These are phyloP conservation scores for Clusia tigrina DNA, from an alignment of 2,888 invertebrate species.

Conservation along the genomic window DNA sequence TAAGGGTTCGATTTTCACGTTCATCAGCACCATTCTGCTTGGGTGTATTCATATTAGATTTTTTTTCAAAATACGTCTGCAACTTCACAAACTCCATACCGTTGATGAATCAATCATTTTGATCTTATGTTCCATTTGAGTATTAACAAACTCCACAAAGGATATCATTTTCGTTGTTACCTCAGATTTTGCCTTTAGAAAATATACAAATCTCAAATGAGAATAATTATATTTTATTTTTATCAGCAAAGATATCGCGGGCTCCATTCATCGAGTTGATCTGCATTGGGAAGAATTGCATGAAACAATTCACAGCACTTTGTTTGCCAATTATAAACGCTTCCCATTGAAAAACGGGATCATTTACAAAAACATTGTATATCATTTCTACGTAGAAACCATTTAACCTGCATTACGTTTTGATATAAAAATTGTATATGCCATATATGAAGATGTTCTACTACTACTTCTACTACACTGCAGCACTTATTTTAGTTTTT, in stretches of 20 bases:
- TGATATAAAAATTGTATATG: conserved; percentile 23
- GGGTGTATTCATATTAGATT: conserved; percentile 31
- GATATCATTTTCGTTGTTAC: conserved; percentile 15
- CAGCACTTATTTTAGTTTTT: conserved; percentile 2
- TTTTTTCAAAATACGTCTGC: conserved; percentile 20
- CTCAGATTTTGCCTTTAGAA: conserved; percentile 21
- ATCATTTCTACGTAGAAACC: neutral
- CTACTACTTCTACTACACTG: neutral
- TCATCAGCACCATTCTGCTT: conserved; percentile 34
- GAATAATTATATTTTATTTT: conserved; percentile 30
- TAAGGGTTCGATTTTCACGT: conserved; percentile 35
- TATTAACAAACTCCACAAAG: conserved; percentile 6
- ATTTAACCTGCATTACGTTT: conserved; percentile 18
- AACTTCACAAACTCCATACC: conserved; percentile 25
- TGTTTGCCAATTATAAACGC: conserved; percentile 26
- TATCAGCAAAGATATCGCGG: conserved; percentile 28
- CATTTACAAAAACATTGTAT: conserved; percentile 15
- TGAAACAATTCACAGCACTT: conserved; percentile 26
- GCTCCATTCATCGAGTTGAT: conserved; percentile 27
- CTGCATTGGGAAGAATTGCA: conserved; percentile 28
- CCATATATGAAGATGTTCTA: conserved; percentile 14
- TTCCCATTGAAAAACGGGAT: conserved; percentile 19
- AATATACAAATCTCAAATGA: conserved; percentile 18
- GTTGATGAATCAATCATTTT: conserved; percentile 20
- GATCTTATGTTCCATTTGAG: conserved; percentile 15